These are phyloP conservation scores for Pseudeuparius sepicola DNA, from an alignment of 2,888 invertebrate genomes.

Conservation along the genomic window DNA sequence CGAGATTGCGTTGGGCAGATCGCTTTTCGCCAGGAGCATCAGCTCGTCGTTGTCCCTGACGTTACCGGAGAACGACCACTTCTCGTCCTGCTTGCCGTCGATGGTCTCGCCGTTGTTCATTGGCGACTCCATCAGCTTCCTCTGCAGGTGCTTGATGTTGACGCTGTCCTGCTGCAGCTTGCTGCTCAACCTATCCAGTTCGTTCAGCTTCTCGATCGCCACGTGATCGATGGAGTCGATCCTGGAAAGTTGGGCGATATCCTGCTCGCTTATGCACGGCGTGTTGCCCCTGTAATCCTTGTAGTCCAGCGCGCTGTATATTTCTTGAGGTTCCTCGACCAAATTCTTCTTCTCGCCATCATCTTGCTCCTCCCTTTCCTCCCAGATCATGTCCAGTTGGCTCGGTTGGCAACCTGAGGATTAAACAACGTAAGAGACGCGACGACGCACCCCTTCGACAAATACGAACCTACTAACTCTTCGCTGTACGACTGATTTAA, in stretches of 20 bases:
- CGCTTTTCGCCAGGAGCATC: conserved; percentile 41
- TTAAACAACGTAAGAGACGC: no score
- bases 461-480: conserved; percentile 52
- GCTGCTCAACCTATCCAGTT: conserved; percentile 64
- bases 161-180: conserved; percentile 71
- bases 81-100: conserved; percentile 40
- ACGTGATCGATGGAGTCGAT: conserved; percentile 69
- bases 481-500: conserved; percentile 81
- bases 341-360: conserved; percentile 40
- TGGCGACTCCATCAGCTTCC: conserved; percentile 58
- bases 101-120: conserved; percentile 50
- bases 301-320: conserved; percentile 67
- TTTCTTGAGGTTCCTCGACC: conserved; percentile 47
- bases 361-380: conserved; percentile 67
- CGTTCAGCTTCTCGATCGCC: conserved; percentile 67
- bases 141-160: conserved; percentile 65
- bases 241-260: conserved; percentile 63
- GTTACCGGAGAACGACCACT: conserved; percentile 60
- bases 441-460: no score
- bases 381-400: conserved; percentile 80
- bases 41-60: conserved; percentile 53
- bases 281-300: conserved; percentile 68
- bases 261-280: conserved; percentile 67
- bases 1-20: conserved; percentile 40
- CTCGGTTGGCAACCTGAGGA: conserved; percentile 43